Conservation (phyloP, 2,888 invertebrate genomes). For the Tolmerus cingulatus region DNA sequence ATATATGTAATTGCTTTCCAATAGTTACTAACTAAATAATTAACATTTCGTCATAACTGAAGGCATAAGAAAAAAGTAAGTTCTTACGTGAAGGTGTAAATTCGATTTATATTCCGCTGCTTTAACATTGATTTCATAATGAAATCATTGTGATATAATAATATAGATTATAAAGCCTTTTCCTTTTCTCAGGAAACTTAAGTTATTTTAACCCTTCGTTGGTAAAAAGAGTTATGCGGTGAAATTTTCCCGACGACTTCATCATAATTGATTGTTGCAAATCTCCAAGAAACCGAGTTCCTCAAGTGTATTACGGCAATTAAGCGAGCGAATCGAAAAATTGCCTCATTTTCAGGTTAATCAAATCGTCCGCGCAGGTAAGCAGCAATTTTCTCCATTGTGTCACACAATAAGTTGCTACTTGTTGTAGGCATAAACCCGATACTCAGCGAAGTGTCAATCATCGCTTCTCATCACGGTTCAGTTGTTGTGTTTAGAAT, state of each 20-base stretch:
- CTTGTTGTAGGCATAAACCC: constrained; percentile 3
- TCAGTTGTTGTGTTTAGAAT: constrained; percentile 32
- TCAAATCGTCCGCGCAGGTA: not conserved
- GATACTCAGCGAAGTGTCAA: constrained; percentile 40
- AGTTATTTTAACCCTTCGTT: not conserved
- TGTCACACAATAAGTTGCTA: not conserved
- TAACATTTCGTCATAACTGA: too few species aligned
- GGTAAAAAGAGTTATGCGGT: not conserved
- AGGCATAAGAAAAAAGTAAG: too few species aligned
- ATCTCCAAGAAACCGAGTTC: not conserved
- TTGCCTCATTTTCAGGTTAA: not conserved
- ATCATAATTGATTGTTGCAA: not conserved
- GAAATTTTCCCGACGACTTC: not conserved
- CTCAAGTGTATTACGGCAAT: not conserved
- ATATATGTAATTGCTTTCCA: too few species aligned
- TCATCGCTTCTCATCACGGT: constrained; percentile 34
- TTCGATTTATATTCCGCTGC: too few species aligned
- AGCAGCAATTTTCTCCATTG: constrained; percentile 14
- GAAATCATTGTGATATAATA: too few species aligned
- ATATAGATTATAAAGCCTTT: too few species aligned
- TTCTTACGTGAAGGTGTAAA: too few species aligned
- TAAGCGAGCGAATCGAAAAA: not conserved
- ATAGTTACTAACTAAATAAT: too few species aligned
- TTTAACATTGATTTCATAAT: too few species aligned
- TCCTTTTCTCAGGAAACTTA: not conserved